Percentiles rank a stretch among this genome's conserved stretches.
Conservation (phyloP, 2,888 invertebrate genomes). For the Scaeva pyrastri region DNA sequence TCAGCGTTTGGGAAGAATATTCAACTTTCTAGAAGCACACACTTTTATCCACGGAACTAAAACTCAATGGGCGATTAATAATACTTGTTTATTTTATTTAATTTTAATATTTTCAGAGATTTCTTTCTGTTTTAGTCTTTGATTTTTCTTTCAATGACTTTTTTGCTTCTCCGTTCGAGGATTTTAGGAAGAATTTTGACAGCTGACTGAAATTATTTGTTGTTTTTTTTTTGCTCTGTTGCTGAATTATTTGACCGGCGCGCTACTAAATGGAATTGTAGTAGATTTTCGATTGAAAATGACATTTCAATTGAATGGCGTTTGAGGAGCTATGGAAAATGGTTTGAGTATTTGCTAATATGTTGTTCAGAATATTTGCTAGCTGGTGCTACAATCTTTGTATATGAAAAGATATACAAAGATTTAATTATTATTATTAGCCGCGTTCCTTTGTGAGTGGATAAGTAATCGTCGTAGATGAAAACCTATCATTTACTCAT, state of each 20-base stretch:
- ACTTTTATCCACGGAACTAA: background rate
- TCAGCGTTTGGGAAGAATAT: background rate
- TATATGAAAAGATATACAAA: no score
- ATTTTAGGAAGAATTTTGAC: slow-evolving; percentile 61
- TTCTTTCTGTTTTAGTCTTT: slow-evolving; percentile 21
- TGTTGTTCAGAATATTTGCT: background rate
- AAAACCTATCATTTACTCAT: no score
- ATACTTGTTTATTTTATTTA: background rate
- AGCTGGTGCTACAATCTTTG: background rate
- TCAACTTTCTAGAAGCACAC: background rate
- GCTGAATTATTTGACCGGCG: slow-evolving; percentile 69
- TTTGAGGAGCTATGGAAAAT: background rate
- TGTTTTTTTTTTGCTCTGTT: slow-evolving; percentile 46
- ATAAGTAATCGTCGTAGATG: no score
- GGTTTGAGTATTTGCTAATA: background rate
- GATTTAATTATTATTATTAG: no score
- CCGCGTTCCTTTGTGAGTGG: no score
- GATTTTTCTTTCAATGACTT: slow-evolving; percentile 9
- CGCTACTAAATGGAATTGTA: slow-evolving; percentile 27
- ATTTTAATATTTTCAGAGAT: background rate
- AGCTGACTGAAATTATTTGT: slow-evolving; percentile 62
- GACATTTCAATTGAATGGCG: background rate
- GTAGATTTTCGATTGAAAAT: background rate
- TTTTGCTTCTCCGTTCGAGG: slow-evolving; percentile 27
- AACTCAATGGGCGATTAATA: background rate